Evolutionary conservation across 2,797 vertebrate genomes (phyloP), one percentile per base, ranked within the genome.

Genomic region (Melanitta fusca): DNA sequence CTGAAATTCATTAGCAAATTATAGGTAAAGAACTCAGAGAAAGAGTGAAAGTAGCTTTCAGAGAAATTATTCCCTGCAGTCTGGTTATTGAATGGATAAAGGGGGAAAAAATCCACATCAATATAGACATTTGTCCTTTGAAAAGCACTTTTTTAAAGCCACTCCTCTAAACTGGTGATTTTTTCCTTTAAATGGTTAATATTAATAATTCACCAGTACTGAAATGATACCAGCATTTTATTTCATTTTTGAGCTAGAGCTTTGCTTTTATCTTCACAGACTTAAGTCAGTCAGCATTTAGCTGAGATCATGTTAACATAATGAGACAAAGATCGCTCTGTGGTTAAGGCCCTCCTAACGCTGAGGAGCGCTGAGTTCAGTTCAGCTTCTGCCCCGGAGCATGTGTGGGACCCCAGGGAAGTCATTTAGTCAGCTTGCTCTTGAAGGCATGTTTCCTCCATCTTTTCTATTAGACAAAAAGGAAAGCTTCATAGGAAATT

Each of bases 1-100:
- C 60, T 82, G 83, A 91, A 96, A 95, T 93, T 93, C 51, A 87
- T 94, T 95, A 94, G 56, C 47, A 91, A 94, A 90, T 94, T 88
- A 58, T 25, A 91, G 51, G 65, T 72, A 91, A 91, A 93, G n/a
- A 20, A 85, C n/a, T 72, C 66, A 66, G 38, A 78, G 30, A 34
- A 72, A 61, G 36, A 82, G 68, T 88, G 43, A 68, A 70, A 93
- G 79, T 47, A 85, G 72, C 41, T 74, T 88, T 89, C 74, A 92
- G 49, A 47, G 54, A 91, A 30, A 74, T 39, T 5, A 80, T 79
- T 96, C 91, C 80, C 80, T 80, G 53, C 66, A 88, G 87, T 43
- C 82, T 91, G 65, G 30, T 89, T 91, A 89, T 72, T 79, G 62
- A 95, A 66, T 4, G 6, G 41, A 41, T 64, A 36, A 88, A 41